phyloP scores from a whole-genome alignment of 2,888 invertebrate species.

The Napeogenes inachia region DNA sequence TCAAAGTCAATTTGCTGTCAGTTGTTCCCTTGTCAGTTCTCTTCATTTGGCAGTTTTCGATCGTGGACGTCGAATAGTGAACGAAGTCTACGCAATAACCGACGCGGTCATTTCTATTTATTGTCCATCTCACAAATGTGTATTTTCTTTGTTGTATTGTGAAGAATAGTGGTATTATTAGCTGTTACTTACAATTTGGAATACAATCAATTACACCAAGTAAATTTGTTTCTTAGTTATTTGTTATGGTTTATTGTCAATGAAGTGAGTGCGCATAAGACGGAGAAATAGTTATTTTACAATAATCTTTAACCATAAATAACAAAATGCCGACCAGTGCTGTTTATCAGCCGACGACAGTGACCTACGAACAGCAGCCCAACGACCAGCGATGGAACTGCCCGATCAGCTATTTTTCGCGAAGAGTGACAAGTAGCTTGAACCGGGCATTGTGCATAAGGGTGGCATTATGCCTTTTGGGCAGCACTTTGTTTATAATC shows the following conservation, averaged over 20 bases:
- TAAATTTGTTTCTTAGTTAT: slow-evolving; percentile 9
- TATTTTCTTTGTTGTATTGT: not conserved
- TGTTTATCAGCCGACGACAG: slow-evolving; percentile 87
- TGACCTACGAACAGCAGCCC: slow-evolving; percentile 83
- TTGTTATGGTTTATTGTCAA: slow-evolving; percentile 15
- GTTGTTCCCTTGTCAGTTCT: not conserved
- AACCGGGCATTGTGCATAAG: slow-evolving; percentile 65
- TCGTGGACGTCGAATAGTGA: not conserved
- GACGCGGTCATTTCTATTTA: slow-evolving; percentile 3
- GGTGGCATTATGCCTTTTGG: slow-evolving; percentile 62
- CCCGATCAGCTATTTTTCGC: slow-evolving; percentile 75
- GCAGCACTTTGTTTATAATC: slow-evolving; percentile 63
- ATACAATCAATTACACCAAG: slow-evolving; percentile 1
- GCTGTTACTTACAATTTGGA: slow-evolving; percentile 1
- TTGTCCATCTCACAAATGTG: not conserved
- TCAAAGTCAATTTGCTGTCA: not conserved
- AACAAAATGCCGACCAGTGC: slow-evolving; percentile 82
- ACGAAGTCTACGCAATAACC: slow-evolving; percentile 2
- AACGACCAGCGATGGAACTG: slow-evolving; percentile 76
- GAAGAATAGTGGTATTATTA: not conserved
- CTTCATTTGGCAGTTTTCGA: slow-evolving; percentile 2
- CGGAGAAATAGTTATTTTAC: slow-evolving; percentile 22
- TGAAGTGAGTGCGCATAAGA: slow-evolving; percentile 30
- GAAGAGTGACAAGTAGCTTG: slow-evolving; percentile 69
- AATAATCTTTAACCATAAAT: slow-evolving; percentile 30